A percentile compares a stretch with the other conserved stretches of the same genome.
Evolutionary conservation across 2,888 invertebrate genomes (phyloP).

Genomic region (Hirtodrosophila alboralis): DNA sequence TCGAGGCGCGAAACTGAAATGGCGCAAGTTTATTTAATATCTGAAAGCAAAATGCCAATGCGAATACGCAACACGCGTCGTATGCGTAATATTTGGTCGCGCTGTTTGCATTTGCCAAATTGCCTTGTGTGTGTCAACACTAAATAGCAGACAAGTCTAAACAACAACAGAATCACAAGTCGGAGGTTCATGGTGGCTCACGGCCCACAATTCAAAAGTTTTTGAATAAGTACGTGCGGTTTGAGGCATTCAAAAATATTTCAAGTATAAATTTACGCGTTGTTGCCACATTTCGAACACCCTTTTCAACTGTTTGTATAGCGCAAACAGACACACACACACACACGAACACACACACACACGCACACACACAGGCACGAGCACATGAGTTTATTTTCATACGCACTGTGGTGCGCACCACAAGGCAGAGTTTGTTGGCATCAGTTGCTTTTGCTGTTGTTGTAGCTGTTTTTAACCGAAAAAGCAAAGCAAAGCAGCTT

Average conservation of each 20-base stretch:
- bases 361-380: constrained; percentile 5
- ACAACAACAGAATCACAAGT: too few relatives aligned
- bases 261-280: constrained; percentile 59
- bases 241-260: constrained; percentile 58
- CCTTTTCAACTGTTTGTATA: constrained; percentile 57
- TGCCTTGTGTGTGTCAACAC: constrained; percentile 82
- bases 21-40: constrained; percentile 78
- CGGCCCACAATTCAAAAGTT: constrained; percentile 43
- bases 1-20: constrained; percentile 66
- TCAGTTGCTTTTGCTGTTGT: constrained; percentile 5
- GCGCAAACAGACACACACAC: constrained; percentile 17
- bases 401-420: constrained; percentile 23
- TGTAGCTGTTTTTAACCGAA: constrained; percentile 45
- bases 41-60: constrained; percentile 39
- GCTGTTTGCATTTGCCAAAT: constrained; percentile 81
- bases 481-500: constrained; percentile 73
- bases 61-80: constrained; percentile 26
- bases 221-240: constrained; percentile 61
- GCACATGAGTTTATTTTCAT: constrained; percentile 40
- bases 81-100: constrained; percentile 66
- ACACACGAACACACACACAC: constrained; percentile 5
- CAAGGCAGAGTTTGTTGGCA: constrained; percentile 29
- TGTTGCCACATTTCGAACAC: constrained; percentile 60
- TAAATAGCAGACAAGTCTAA: constrained; percentile 76
- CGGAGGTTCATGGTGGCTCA: not conserved